Evolutionary conservation across 2,797 vertebrate genomes (phyloP), one percentile per base, ranked within the genome.

Genomic region (Gadopsis marmoratus): DNA sequence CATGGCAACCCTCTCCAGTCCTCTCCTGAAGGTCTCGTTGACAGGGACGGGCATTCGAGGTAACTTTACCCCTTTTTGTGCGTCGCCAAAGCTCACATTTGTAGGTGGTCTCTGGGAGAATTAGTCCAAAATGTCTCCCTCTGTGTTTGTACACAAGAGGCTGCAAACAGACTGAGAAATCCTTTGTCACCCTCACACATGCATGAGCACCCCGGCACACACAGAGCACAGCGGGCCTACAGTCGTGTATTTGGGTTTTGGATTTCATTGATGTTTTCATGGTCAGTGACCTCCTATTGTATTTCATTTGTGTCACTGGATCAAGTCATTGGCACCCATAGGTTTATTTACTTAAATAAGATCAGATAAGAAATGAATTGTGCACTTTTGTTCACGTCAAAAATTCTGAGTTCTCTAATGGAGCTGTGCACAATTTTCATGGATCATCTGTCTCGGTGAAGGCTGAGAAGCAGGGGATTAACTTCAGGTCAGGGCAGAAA

Each of bases 1-100:
- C 89, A 93, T 94, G 89, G 91, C 82, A 92, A 94, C 91, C 77
- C 77, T 53, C 61, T 68, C 65, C 62, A 45, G 70, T 68, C 74
- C 59, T 59, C 68, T 77, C 23, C 53, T 74, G 60, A 78, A 79
- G 79, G 74, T 67, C 77, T 77, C 2, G 14, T 64, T 79, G 75
- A 64, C 66, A 26, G 26, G 26, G 26, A 26, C 65, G 55, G 54
- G 60, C 80, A 76, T 74, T 80, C 10, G 41, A 79, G 66, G 54
- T 76, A 76, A 77, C 35, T 76, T 64, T 56, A 65, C 43, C 64
- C 50, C 64, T 11, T 43, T 75, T 67, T 76, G 51, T 75, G 67
- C 63, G 53, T 35, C 4, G 26, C 71, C 71, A 77, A 54, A 74
- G 70, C 65, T 58, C 10, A 13, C 31, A 69, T 70, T 76, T 67